These are phyloP conservation scores for Noctua comes DNA, from an alignment of 2,888 invertebrate genomes.

Conservation along the genomic window DNA sequence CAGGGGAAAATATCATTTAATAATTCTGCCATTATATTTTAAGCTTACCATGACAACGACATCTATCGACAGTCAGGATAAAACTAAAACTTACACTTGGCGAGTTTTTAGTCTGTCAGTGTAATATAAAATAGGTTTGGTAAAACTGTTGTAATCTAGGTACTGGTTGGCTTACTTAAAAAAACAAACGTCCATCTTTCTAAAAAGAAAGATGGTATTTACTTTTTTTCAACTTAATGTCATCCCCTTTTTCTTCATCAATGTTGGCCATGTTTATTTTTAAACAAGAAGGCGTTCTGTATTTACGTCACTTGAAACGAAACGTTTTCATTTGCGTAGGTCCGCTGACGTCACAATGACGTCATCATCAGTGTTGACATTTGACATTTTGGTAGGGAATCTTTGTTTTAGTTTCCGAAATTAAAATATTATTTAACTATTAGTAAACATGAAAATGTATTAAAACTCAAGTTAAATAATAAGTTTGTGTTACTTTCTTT, in stretches of 20 bases:
- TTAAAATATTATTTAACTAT: slow-evolving; percentile 47
- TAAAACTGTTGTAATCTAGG: not conserved
- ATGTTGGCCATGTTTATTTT: not conserved
- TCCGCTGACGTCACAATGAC: slow-evolving; percentile 83
- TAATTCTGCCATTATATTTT: not conserved
- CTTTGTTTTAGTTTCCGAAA: slow-evolving; percentile 68
- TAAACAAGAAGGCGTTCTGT: not conserved
- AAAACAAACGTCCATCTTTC: not conserved
- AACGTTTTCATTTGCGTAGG: slow-evolving; percentile 63
- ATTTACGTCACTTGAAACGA: slow-evolving; percentile 57
- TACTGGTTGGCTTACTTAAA: not conserved
- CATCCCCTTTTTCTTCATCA: not conserved
- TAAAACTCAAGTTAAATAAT: slow-evolving; percentile 22
- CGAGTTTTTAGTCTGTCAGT: not conserved
- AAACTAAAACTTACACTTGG: not conserved
- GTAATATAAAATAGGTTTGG: not conserved
- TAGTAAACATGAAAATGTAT: slow-evolving; percentile 54
- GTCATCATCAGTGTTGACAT: slow-evolving; percentile 79
- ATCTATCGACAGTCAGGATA: slow-evolving; percentile 1
- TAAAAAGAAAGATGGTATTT: not conserved
- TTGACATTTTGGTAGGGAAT: slow-evolving; percentile 72
- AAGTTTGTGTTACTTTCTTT: slow-evolving; percentile 50
- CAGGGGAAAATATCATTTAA: not conserved
- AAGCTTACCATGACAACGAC: not conserved
- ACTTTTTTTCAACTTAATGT: slow-evolving; percentile 6